Evolutionary conservation across 2,888 invertebrate species (phyloP), one percentile per base, ranked within the genome.

Genomic region (Drosophila prostipennis): DNA sequence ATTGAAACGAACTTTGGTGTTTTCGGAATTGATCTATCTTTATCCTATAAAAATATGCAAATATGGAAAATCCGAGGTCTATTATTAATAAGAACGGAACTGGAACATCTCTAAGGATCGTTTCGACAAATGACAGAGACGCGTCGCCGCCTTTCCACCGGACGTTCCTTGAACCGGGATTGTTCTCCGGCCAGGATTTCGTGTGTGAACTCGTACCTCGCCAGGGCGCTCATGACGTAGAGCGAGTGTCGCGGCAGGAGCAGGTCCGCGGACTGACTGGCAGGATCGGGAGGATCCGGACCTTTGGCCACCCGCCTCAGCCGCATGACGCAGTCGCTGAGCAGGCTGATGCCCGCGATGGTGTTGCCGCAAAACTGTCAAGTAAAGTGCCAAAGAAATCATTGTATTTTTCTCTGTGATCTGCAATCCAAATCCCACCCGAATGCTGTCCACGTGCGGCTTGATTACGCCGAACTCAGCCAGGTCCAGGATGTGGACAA

Each of bases 401-500:
- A 46, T 13, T 16, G 10, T 8, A 32, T 19, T 19, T 19, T 19
- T 2, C 14, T 7, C 8, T 1, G 5, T 19, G 19, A 14, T 7
- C 8, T 1, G 5, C 3, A 4, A 11, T 19, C 6, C 3, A n/a
- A 34, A 10, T 90, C 93, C 92, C 92, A 98, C 98, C 92, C 97
- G 93, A 42, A 96, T 94, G 78, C 98, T 98, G 91, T 99, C 99
- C n/a, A 99, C 95, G 89, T 99, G 99, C 0, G 99, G 98, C 91
- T 97, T 98, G 80, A 99, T 99, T 88, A 95, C 95, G 0, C 99
- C 99, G 4, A 96, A 95, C 39, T 96, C 94, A 14, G 96, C 96
- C 64, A 99, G 93, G 93, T 99, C 99, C 70, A 99, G 93, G 43
- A 99, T 94, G 91, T 99, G 99, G 13, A 96, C 96, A 88, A 95